phyloP scores from a whole-genome alignment of 2,888 invertebrate species.

The Sinotaia quadrata region DNA sequence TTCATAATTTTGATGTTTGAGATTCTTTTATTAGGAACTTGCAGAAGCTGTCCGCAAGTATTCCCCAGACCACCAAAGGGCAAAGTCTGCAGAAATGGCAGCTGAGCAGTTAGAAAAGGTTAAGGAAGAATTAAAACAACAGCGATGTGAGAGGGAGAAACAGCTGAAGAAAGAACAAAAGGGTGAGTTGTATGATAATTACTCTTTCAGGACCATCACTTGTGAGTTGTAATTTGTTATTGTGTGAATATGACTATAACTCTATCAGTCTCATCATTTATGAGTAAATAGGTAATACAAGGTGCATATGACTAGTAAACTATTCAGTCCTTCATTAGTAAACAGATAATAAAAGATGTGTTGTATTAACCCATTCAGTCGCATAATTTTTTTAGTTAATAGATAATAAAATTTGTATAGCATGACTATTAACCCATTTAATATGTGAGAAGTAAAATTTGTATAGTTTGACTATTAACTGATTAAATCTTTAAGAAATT shows the following conservation, averaged over 20 bases:
- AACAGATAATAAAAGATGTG: neutral
- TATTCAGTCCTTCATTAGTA: neutral
- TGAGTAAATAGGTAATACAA: too few species aligned
- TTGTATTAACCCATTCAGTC: neutral
- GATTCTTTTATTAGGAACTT: too few species aligned
- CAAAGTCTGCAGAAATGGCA: constrained; percentile 52
- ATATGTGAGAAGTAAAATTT: too few species aligned
- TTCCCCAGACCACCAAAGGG: constrained; percentile 55
- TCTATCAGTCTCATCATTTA: too few species aligned
- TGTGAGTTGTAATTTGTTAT: neutral
- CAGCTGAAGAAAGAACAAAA: constrained; percentile 60
- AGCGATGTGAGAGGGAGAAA: constrained; percentile 55
- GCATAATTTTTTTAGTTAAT: too few species aligned
- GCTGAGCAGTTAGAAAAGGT: constrained; percentile 62
- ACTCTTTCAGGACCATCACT: neutral
- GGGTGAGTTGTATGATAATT: constrained; percentile 43
- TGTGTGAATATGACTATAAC: neutral
- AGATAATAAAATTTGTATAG: too few species aligned
- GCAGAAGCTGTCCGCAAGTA: constrained; percentile 66
- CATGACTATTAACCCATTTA: too few species aligned
- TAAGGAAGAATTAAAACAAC: constrained; percentile 55
- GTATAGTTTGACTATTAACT: too few species aligned
- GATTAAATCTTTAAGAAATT: too few species aligned
- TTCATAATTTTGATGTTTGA: too few species aligned
- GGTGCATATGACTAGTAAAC: neutral